Evolutionary conservation across 1,140 invertebrate genomes (phyloP).

Genomic region (Battus philenor): DNA sequence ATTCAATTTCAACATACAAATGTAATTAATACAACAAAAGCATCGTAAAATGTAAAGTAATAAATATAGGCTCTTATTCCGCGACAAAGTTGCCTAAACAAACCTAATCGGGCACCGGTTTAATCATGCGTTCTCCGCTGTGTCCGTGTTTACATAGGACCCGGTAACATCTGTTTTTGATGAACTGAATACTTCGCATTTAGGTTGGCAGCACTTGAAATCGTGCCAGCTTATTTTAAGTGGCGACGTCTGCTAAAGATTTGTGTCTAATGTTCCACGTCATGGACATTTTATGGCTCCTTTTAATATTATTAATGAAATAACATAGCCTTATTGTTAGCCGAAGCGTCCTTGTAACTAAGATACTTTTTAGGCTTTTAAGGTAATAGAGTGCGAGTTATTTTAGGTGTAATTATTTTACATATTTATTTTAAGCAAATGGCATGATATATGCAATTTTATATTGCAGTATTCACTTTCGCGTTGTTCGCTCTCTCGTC

Average conservation of each 20-base stretch:
- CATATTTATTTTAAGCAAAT: too few relatives aligned
- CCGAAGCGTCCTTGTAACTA: background rate
- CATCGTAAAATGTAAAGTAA: too few relatives aligned
- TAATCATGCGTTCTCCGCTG: conserved; percentile 28
- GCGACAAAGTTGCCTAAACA: conserved; percentile 23
- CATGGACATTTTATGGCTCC: conserved; percentile 40
- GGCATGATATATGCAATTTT: conserved; percentile 19
- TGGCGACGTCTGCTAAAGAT: conserved; percentile 64
- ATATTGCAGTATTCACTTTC: conserved; percentile 58
- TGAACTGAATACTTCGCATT: conserved; percentile 68
- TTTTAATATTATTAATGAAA: too few relatives aligned
- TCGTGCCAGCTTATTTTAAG: conserved; percentile 74
- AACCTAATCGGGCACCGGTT: conserved; percentile 29
- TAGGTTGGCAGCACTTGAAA: conserved; percentile 69
- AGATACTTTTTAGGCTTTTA: background rate
- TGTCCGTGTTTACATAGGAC: conserved; percentile 45
- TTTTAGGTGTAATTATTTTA: too few relatives aligned
- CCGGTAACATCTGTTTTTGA: conserved; percentile 68
- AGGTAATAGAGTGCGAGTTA: too few relatives aligned
- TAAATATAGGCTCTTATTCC: conserved; percentile 8
- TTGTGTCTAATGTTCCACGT: conserved; percentile 47
- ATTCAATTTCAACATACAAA: background rate
- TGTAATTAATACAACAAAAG: too few relatives aligned
- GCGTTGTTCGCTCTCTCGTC: conserved; percentile 44
- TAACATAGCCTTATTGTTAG: conserved; percentile 7